These are phyloP conservation scores for Hydra vulgaris DNA, from an alignment of 30 jellyfish, hydroid and myxozoan genomes.

Conservation along the genomic window DNA sequence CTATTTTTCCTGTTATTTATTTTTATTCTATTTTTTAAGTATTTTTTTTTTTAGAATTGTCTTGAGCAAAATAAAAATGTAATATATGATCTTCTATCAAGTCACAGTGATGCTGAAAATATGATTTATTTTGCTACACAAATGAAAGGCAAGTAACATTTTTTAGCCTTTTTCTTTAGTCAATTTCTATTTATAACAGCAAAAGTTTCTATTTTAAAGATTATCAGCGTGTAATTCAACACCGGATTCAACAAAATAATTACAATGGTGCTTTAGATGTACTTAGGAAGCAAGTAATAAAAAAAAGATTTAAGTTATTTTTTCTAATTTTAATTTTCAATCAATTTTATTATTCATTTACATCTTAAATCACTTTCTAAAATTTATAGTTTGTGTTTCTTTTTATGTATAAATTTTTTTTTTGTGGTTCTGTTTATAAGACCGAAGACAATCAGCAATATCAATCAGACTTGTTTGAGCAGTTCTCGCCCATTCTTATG, in stretches of 20 bases:
- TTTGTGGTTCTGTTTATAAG: not conserved
- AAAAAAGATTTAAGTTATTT: too few species aligned
- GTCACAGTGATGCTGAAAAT: conserved; percentile 90
- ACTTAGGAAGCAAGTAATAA: conserved; percentile 55
- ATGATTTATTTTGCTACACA: conserved; percentile 83
- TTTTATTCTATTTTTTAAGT: not conserved
- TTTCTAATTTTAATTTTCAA: too few species aligned
- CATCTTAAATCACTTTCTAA: too few species aligned
- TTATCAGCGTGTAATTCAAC: conserved; percentile 76
- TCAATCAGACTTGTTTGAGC: conserved; percentile 46
- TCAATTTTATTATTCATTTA: too few species aligned
- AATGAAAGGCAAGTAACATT: conserved; percentile 52
- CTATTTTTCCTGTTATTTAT: not conserved
- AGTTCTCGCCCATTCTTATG: conserved; percentile 81
- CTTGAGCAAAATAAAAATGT: conserved; percentile 70
- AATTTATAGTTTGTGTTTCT: too few species aligned
- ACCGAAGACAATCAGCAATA: conserved; percentile 13
- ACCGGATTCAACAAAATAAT: conserved; percentile 82
- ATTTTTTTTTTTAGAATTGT: conserved; percentile 35
- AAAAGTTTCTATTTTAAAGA: conserved; percentile 25
- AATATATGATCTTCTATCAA: conserved; percentile 71
- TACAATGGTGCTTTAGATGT: conserved; percentile 73
- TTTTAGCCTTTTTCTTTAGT: not conserved
- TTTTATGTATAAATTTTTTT: not conserved
- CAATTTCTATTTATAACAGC: not conserved